These are phyloP conservation scores for Eurystomus glaucurus DNA, from an alignment of 2,797 vertebrate species.

Conservation along the genomic window DNA sequence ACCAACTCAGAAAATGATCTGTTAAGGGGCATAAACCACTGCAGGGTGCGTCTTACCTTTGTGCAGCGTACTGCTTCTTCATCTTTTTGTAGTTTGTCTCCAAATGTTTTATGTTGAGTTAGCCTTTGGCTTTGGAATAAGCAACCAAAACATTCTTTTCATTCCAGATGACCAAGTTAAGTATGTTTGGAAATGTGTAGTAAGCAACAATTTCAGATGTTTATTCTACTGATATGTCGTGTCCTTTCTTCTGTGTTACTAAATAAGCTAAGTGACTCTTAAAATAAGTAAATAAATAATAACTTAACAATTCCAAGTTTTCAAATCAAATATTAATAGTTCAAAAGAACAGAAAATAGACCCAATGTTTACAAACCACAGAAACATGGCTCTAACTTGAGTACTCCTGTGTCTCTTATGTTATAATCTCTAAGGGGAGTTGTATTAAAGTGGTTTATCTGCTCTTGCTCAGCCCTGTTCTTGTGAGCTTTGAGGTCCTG, in stretches of 20 bases:
- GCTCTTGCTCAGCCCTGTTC: neutral
- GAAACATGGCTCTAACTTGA: neutral
- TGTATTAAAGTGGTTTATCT: neutral
- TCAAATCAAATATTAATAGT: neutral
- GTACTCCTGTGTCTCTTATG: neutral
- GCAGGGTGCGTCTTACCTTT: fast-evolving
- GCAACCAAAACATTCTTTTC: neutral
- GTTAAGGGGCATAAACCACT: neutral
- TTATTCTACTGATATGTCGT: neutral
- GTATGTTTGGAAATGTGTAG: neutral
- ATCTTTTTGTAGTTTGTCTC: neutral
- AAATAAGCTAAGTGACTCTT: neutral
- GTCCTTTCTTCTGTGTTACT: neutral
- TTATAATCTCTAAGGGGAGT: neutral
- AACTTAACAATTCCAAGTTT: neutral
- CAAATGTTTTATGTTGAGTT: neutral
- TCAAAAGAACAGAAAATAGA: neutral
- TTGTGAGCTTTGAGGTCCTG: neutral
- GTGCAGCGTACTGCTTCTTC: neutral
- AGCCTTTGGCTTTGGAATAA: neutral
- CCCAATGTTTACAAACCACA: neutral
- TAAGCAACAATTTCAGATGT: neutral
- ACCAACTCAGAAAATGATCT: neutral
- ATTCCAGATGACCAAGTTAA: neutral
- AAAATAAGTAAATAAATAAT: neutral